phyloP scores from a whole-genome alignment of 2,797 vertebrate genomes.

The Perodicticus potto region DNA sequence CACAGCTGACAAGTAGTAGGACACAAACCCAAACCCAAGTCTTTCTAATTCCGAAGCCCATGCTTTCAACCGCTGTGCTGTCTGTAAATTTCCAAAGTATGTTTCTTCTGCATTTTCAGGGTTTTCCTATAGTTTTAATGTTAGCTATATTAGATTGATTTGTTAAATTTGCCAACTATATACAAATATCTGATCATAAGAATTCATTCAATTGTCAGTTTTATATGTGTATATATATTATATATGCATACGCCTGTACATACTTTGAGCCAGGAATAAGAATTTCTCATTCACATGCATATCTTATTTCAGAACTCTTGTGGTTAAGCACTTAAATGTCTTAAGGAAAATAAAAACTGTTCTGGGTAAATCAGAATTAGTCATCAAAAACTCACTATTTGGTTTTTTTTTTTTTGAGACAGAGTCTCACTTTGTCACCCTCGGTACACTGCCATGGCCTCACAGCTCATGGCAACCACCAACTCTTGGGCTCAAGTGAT shows the following conservation, averaged over 20 bases:
- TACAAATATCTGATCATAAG: not conserved
- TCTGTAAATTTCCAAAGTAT: not conserved
- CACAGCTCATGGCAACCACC: too few relatives aligned
- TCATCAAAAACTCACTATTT: slow-evolving; percentile 29
- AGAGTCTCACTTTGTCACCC: too few relatives aligned
- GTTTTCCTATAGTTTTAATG: not conserved
- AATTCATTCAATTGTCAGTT: not conserved
- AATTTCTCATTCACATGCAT: not conserved
- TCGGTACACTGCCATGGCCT: too few relatives aligned
- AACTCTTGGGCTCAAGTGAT: too few relatives aligned
- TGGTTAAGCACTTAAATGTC: not conserved
- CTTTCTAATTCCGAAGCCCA: slow-evolving; percentile 11
- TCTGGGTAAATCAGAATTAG: slow-evolving; percentile 30
- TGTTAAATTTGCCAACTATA: not conserved
- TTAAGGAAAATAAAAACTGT: not conserved
- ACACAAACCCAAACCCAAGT: not conserved
- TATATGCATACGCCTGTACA: not conserved
- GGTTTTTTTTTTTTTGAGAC: too few relatives aligned
- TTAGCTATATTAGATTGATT: not conserved
- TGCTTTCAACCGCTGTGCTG: slow-evolving; percentile 20
- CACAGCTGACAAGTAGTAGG: not conserved
- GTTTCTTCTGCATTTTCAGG: not conserved
- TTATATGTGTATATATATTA: not conserved
- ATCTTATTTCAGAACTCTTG: slow-evolving; percentile 40
- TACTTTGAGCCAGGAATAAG: not conserved